A percentile compares a stretch with the other conserved stretches of the same genome.
phyloP scores from a whole-genome alignment of 2,797 vertebrate genomes.

The Brotogeris chrysoptera region DNA sequence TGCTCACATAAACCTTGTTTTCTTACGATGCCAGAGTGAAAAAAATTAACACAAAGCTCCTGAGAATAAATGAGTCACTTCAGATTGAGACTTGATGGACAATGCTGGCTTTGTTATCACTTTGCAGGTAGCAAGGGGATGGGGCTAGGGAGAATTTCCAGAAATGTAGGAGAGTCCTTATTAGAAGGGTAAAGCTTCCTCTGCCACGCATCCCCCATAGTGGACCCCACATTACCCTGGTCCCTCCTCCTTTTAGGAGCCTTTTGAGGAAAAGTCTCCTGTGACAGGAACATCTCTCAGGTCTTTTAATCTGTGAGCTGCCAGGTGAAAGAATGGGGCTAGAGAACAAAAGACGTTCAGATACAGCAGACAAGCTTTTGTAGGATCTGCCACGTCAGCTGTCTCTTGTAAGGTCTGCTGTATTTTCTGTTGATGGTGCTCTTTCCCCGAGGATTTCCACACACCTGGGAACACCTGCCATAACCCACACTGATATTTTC shows the following conservation, averaged over 20 bases:
- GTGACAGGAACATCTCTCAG: conserved; percentile 47
- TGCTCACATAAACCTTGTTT: conserved; percentile 54
- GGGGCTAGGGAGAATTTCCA: conserved; percentile 41
- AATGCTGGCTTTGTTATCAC: conserved; percentile 45
- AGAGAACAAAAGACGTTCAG: conserved; percentile 60
- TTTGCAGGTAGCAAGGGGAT: not conserved
- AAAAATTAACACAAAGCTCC: conserved; percentile 34
- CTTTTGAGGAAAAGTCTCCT: conserved; percentile 59
- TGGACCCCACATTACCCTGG: conserved; percentile 7
- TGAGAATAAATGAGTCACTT: conserved; percentile 47
- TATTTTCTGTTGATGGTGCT: conserved; percentile 59
- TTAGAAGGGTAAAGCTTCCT: conserved; percentile 34
- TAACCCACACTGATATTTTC: conserved; percentile 42
- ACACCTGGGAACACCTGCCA: conserved; percentile 60
- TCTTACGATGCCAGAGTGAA: conserved; percentile 41
- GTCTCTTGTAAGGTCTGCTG: conserved; percentile 55
- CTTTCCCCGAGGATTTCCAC: conserved; percentile 45
- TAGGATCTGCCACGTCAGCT: conserved; percentile 64
- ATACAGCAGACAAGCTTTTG: conserved; percentile 56
- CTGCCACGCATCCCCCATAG: not conserved
- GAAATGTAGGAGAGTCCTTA: not conserved
- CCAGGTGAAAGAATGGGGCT: conserved; percentile 66
- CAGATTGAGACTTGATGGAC: conserved; percentile 50
- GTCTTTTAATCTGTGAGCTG: conserved; percentile 64
- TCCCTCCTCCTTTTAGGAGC: conserved; percentile 44